These are phyloP conservation scores for Allophyes oxyacanthae DNA, from an alignment of 2,888 invertebrate genomes.

Conservation along the genomic window DNA sequence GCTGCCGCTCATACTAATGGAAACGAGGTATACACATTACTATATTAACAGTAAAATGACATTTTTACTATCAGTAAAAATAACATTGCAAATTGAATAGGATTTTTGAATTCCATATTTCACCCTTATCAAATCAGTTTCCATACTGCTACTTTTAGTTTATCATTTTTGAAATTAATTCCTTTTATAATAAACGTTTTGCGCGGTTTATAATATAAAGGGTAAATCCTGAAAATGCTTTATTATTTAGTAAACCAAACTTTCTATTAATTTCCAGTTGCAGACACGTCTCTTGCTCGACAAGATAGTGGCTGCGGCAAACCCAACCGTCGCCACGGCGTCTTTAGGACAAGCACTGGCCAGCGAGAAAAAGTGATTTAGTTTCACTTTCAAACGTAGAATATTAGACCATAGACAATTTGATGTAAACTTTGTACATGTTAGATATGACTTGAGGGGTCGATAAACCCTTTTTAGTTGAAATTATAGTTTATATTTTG, in stretches of 20 bases:
- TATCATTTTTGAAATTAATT: too few relatives aligned
- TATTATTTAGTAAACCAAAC: background rate
- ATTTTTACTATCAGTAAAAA: too few relatives aligned
- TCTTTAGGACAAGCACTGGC: conserved; percentile 82
- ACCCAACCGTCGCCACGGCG: conserved; percentile 80
- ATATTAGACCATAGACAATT: conserved; percentile 10
- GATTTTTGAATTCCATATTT: too few relatives aligned
- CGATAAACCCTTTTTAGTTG: conserved; percentile 15
- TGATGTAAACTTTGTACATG: conserved; percentile 24
- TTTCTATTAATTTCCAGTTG: conserved; percentile 61
- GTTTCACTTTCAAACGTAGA: conserved; percentile 29
- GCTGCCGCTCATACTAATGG: conserved; percentile 87
- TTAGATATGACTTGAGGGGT: conserved; percentile 30
- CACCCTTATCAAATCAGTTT: too few relatives aligned
- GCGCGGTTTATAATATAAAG: too few relatives aligned
- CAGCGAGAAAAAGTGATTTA: conserved; percentile 79
- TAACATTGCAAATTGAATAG: too few relatives aligned
- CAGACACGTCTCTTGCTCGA: conserved; percentile 79
- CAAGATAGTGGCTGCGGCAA: conserved; percentile 80
- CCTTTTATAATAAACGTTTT: too few relatives aligned
- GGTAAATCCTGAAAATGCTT: too few relatives aligned
- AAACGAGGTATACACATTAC: conserved; percentile 80
- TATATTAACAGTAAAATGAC: too few relatives aligned
- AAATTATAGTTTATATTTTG: conserved; percentile 8
- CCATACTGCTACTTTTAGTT: too few relatives aligned